These are phyloP conservation scores for Tapirus indicus DNA, from an alignment of 2,797 vertebrate species.

Conservation along the genomic window DNA sequence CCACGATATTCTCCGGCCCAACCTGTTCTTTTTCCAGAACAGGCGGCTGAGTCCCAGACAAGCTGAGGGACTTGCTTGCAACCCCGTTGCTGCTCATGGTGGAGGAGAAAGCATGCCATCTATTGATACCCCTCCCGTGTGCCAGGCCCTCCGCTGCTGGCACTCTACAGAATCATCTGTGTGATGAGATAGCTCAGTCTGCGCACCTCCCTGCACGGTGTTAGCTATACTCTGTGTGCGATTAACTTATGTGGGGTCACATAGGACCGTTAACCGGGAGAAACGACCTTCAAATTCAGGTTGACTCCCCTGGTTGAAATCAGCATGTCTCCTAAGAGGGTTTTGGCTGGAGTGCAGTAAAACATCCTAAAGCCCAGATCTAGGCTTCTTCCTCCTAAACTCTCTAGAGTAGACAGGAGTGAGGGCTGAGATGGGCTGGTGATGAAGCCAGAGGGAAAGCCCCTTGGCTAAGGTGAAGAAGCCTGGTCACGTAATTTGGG, in stretches of 20 bases:
- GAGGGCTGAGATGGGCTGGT: background rate
- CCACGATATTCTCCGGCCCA: background rate
- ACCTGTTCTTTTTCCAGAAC: background rate
- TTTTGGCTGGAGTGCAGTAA: background rate
- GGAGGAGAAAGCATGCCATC: background rate
- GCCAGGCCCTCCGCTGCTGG: background rate
- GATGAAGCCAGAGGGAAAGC: background rate
- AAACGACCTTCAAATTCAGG: background rate
- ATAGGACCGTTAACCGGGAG: background rate
- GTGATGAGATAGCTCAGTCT: background rate
- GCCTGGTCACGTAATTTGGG: background rate
- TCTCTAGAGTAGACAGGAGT: background rate
- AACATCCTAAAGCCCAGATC: background rate
- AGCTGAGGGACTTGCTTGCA: rapidly evolving
- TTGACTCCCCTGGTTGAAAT: background rate
- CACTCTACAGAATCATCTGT: too few relatives aligned
- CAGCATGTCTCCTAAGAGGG: background rate
- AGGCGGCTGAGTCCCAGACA: background rate
- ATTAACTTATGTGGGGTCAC: rapidly evolving
- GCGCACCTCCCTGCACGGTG: rapidly evolving
- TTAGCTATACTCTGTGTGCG: background rate
- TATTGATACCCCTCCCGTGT: rapidly evolving
- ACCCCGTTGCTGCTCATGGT: background rate
- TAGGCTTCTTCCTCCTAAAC: background rate
- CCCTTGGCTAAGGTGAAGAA: background rate